Evolutionary conservation across 2,888 invertebrate genomes (phyloP), one percentile per base, ranked within the genome.

Genomic region (Leptopterna dolabrata): DNA sequence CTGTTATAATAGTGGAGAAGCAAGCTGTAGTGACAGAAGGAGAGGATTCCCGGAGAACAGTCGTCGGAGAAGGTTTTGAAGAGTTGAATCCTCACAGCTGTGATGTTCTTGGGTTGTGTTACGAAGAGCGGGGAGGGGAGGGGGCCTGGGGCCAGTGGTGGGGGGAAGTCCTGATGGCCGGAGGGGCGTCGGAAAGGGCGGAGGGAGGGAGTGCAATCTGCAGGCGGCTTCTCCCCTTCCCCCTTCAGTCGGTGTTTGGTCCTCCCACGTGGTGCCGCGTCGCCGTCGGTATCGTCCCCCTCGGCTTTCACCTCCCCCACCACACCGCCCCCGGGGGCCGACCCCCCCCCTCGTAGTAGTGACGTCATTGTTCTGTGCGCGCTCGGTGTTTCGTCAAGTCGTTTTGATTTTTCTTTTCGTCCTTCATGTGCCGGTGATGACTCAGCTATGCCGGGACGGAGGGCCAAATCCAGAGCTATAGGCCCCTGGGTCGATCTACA

Each of bases 391-490:
- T 73, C 19, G 14, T 30, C 16, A 6, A 11, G 11, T 30, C 16
- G 7, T 36, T 19, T 73, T 24, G 45, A n/a, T 41, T 29, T 73
- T 13, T 36, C 19, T 41, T 16, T 16, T 30, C 41, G 16, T 13
- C 73, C 41, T 11, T 29, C 78, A 78, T 78, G 78, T 63, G 41
- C 24, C 63, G 85, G 85, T 85, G 85, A 85, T 85, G 85, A 85
- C 73, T 85, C 85, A 85, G 85, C 85, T 78, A 87, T 87, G 87
- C 87, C 87, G 82, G 87, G 87, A 27, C 76, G 82, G 82, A 81
- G 87, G 82, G 82, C 82, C 73, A 87, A 82, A 76, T 51, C 81
- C 47, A 41, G 87, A 82, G 82, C 82, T 51, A 82, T 87, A 63
- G 87, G 87, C 71, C 87, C 87, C 76, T 87, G 87, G 87, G 87